Percentiles rank a stretch among this genome's conserved stretches.
Evolutionary conservation across 2,888 invertebrate genomes (phyloP).

Genomic region (Lithodes maja): DNA sequence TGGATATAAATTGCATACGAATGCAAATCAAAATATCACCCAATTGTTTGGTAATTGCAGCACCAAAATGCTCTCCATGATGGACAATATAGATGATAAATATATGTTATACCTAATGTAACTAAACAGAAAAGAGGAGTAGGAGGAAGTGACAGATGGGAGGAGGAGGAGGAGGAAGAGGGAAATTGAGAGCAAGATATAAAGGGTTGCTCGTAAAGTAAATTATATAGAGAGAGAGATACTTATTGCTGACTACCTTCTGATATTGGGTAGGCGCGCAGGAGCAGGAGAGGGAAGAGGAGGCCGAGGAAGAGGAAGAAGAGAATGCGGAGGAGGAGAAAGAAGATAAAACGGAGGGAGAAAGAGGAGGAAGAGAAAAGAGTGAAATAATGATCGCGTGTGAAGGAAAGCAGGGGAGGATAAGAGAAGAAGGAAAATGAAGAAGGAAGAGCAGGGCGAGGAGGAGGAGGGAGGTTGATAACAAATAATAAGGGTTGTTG

Average conservation of each 20-base stretch:
- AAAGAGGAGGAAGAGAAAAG: neutral
- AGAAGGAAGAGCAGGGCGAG: neutral
- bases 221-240: too few species aligned
- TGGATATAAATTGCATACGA: too few species aligned
- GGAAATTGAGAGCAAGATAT: neutral
- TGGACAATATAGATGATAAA: too few species aligned
- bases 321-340: neutral
- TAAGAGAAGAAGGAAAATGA: constrained; percentile 13
- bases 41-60: too few species aligned
- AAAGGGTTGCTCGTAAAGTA: too few species aligned
- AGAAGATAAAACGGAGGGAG: neutral
- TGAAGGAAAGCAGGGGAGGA: neutral
- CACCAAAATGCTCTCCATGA: too few species aligned
- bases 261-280: neutral
- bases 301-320: neutral
- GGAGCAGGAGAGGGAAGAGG: neutral
- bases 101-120: too few species aligned
- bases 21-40: too few species aligned
- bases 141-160: neutral
- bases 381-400: neutral
- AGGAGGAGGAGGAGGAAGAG: neutral
- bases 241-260: too few species aligned
- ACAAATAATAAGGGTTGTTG: too few species aligned
- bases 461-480: neutral
- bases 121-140: neutral